Base-by-base conservation (phyloP, 1,140 invertebrate genomes). In the Anastatus disparis region DNA sequence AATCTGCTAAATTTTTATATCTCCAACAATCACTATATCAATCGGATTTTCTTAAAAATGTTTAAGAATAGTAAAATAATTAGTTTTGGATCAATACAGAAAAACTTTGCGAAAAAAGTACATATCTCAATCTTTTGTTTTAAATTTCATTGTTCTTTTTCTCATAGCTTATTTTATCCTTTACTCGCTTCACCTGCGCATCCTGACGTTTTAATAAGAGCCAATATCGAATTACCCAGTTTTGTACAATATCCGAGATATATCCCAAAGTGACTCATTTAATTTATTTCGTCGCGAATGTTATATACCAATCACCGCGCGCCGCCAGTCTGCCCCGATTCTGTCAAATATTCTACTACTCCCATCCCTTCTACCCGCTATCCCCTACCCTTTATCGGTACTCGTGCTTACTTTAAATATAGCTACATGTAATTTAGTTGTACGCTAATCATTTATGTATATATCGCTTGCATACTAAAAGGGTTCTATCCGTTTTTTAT, bases 251-350 rank as follows among this genome's bases (percentile, higher is more conserved):
- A 9, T 35, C 15, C 15, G 17, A 3, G 26, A n/a, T n/a, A n/a
- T 59, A 75, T 83, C 76, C 79, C 59, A 79, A 82, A 84, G 80
- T 81, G 79, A 84, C 77, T 83, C 77, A 73, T 84, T 83, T 83
- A 82, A 82, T 84, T 84, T 81, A 75, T 72, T 76, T 80, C 75
- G 77, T 78, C 78, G 77, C 77, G 76, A 79, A 76, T 48, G 69
- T 15, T 29, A 38, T 35, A 15, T 17, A 31, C 8, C 46, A 13
- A 40, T 27, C 26, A 46, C 46, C 42, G 53, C 52, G n/a, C 79
- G 77, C 75, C 79, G 82, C 76, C 78, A 73, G 75, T 66, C 74
- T 84, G 82, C 66, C 82, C 84, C 77, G 77, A 80, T 84, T 84
- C 81, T 78, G 83, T 84, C 83, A 82, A 82, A 82, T n/a, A n/a